Evolutionary conservation across 2,797 vertebrate species (phyloP), one percentile per base, ranked within the genome.

Genomic region (Chelonia mydas): DNA sequence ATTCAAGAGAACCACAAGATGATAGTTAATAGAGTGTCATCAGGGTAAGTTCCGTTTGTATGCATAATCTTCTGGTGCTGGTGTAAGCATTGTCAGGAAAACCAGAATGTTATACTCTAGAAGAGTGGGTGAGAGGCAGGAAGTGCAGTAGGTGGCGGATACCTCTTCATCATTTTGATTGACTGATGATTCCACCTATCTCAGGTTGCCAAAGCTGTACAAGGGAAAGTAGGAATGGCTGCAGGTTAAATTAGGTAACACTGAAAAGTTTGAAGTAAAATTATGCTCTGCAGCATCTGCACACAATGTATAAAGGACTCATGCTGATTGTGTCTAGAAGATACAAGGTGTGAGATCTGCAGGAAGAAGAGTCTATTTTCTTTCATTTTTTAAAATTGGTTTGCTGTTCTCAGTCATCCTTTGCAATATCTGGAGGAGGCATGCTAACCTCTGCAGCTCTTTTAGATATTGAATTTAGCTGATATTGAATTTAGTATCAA

Each of bases 291-390:
- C 79, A 54, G 86, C 85, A 51, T 10, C 1, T 1, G 77, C n/a
- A 1, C 84, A 74, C 10, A 1, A 0, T 17, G 51, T 2, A 1
- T 21, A 65, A 25, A 1, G 0, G 6, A 28, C 28, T 47, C 25
- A 28, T 31, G 45, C 45, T 76, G 49, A 45, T 25, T 84, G 21
- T 53, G 72, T 11, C 2, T 2, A 4, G 55, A 1, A 0, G 8
- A 78, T 53, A 59, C 23, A 61, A 53, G 12, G 33, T 12, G 61
- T 2, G 1, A 45, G 47, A 53, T 2, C 55, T 88, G 84, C 0
- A 0, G 41, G 72, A 21, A 59, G 59, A 51, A 3, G 4, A 0
- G 0, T 16, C 53, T 77, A 55, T 86, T 88, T 78, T 37, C 72
- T 15, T 37, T 45, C 11, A 28, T 76, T 45, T 45, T 76, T n/a